Evolutionary conservation across 2,888 invertebrate genomes (phyloP).

Genomic region (Caenorhabditis becei): DNA sequence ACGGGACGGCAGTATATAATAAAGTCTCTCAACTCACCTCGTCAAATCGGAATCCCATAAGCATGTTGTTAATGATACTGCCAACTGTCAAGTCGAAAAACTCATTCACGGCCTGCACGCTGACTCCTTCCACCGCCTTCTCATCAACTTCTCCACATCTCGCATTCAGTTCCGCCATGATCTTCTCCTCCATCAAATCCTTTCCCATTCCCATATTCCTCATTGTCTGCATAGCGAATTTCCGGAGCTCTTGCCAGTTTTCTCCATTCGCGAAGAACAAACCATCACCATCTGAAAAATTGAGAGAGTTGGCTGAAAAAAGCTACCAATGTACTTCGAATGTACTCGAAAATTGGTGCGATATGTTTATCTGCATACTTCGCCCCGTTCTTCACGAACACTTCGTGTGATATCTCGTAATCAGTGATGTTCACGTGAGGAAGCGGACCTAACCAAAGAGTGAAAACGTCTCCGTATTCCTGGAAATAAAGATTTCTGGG

Average conservation of each 20-base stretch:
- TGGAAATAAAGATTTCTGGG: conserved; percentile 1
- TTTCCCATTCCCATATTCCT: no score
- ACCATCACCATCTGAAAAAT: conserved; percentile 42
- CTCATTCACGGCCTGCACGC: conserved; percentile 18
- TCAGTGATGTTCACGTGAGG: conserved; percentile 28
- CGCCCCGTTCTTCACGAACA: conserved; percentile 33
- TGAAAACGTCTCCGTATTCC: conserved; percentile 36
- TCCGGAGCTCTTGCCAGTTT: conserved; percentile 43
- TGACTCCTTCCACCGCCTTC: background rate
- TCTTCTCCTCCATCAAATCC: conserved; percentile 58
- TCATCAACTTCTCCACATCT: conserved; percentile 22
- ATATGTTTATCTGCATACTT: conserved; percentile 27
- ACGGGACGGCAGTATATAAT: no score
- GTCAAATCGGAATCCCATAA: conserved; percentile 31
- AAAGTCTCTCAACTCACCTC: background rate
- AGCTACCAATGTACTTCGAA: conserved; percentile 5
- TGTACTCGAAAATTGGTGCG: conserved; percentile 2
- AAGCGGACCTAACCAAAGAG: conserved; percentile 40
- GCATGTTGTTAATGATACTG: conserved; percentile 37
- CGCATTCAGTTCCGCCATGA: conserved; percentile 46
- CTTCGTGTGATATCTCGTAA: conserved; percentile 33
- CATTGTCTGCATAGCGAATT: conserved; percentile 52
- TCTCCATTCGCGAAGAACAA: conserved; percentile 38
- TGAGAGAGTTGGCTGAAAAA: background rate
- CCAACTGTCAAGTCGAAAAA: no score